Evolutionary conservation across 2,888 invertebrate genomes (phyloP), one percentile per base, ranked within the genome.

Genomic region (Eupithecia centaureata): DNA sequence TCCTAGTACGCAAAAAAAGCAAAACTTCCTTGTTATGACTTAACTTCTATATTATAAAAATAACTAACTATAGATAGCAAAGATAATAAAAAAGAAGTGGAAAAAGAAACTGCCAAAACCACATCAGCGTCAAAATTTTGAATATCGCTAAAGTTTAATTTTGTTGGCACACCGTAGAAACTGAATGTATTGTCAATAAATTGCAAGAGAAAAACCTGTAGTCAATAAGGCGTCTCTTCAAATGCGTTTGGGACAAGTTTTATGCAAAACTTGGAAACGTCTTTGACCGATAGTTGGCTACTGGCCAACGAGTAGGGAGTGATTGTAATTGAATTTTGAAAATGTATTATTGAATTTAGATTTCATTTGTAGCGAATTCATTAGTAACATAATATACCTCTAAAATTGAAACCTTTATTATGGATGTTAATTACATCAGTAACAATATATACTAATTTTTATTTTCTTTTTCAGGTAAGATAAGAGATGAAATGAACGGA

Each of bases 221-320:
- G 76, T 75, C 73, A 67, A 75, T 75, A 70, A 70, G 75, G 77
- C 73, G 76, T 87, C 85, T 86, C 85, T 84, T 88, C 85, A 86
- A 84, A 88, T 84, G 84, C 82, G 79, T 86, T 83, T 72, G 80
- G 78, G 82, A 81, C 80, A 82, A 84, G 79, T 83, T 90, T 84
- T 81, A 86, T 86, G 85, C 81, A 85, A 83, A 88, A 83, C 81
- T 85, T 82, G 78, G 77, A 77, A 87, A 82, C 87, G 88, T 88
- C 87, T 89, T 88, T 83, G 76, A 77, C 76, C 75, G 75, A 68
- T 63, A 67, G 68, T 85, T 90, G 89, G 90, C 86, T 66, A 60
- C 65, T 67, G 74, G 85, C 89, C 89, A 89, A 86, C 70, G 71
- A 75, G 77, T 74, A 77, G 77, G 67, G 65, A 73, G 70, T 70